phyloP scores from a whole-genome alignment of 1,140 invertebrate species.

The Galleria mellonella region DNA sequence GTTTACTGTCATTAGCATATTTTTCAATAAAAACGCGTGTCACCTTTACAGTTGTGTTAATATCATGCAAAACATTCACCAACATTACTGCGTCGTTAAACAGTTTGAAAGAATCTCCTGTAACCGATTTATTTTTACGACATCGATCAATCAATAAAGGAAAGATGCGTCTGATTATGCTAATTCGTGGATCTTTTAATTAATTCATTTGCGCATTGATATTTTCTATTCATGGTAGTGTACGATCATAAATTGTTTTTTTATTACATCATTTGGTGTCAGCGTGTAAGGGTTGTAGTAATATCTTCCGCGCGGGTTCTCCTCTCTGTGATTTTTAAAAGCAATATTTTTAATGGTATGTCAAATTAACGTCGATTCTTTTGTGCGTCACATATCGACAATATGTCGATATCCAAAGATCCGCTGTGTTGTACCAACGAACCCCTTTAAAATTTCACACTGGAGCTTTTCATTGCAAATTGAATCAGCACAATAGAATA shows the following conservation, averaged over 20 bases:
- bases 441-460: slow-evolving; percentile 66
- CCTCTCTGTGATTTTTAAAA: slow-evolving; percentile 49
- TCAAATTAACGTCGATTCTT: slow-evolving; percentile 64
- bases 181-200: slow-evolving; percentile 37
- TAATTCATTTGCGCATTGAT: slow-evolving; percentile 50
- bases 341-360: slow-evolving; percentile 68
- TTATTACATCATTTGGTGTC: slow-evolving; percentile 36
- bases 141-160: slow-evolving; percentile 52
- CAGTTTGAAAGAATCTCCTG: slow-evolving; percentile 23
- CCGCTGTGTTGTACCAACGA: slow-evolving; percentile 44
- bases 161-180: slow-evolving; percentile 28
- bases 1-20: slow-evolving; percentile 67
- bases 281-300: slow-evolving; percentile 15
- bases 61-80: slow-evolving; percentile 20
- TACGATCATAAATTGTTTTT: slow-evolving; percentile 43
- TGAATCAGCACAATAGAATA: slow-evolving; percentile 52
- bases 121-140: slow-evolving; percentile 43
- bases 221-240: neutral
- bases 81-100: slow-evolving; percentile 38
- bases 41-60: slow-evolving; percentile 22
- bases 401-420: slow-evolving; percentile 61
- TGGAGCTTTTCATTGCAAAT: slow-evolving; percentile 60
- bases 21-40: slow-evolving; percentile 57
- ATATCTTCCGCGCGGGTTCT: slow-evolving; percentile 52
- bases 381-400: slow-evolving; percentile 52